Evolutionary conservation across 2,888 invertebrate species (phyloP).

Genomic region (Uloborus plumipes): DNA sequence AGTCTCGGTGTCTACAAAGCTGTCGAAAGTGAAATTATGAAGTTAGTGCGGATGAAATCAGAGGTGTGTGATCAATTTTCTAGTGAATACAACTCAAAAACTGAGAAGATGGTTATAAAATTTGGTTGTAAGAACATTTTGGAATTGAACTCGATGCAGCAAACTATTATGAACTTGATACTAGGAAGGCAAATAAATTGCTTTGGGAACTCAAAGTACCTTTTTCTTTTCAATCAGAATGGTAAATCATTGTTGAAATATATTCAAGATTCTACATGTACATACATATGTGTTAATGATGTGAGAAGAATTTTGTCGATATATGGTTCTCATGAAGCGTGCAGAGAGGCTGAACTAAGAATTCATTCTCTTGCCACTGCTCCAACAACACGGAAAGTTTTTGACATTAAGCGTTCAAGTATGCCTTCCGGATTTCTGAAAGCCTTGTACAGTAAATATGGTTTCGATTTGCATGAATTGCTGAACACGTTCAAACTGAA

Average conservation of each 20-base stretch:
- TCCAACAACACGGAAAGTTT: slow-evolving; percentile 2
- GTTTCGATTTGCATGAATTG: slow-evolving; percentile 35
- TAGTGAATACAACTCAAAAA: not conserved
- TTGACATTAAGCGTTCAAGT: slow-evolving; percentile 19
- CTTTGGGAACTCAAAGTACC: slow-evolving; percentile 14
- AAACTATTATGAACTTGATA: slow-evolving; percentile 8
- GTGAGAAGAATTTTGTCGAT: slow-evolving; percentile 25
- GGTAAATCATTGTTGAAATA: not conserved
- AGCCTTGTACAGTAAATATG: slow-evolving; percentile 31
- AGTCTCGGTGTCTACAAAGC: slow-evolving; percentile 6
- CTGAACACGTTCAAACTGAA: slow-evolving; percentile 23
- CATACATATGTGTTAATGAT: slow-evolving; percentile 18
- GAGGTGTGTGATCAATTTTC: not conserved
- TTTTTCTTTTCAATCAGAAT: slow-evolving; percentile 20
- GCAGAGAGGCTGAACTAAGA: slow-evolving; percentile 20
- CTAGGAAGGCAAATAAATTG: slow-evolving; percentile 18
- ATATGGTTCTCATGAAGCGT: slow-evolving; percentile 20
- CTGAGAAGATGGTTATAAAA: not conserved
- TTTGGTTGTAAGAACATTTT: slow-evolving; percentile 10
- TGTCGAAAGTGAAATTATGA: slow-evolving; percentile 5
- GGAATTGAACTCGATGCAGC: slow-evolving; percentile 16
- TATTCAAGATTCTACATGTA: slow-evolving; percentile 27
- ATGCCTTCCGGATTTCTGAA: slow-evolving; percentile 55
- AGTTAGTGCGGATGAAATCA: not conserved
- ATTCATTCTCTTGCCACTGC: not conserved